These are phyloP conservation scores for Phrynocephalus vlangalii DNA, from an alignment of 2,797 vertebrate genomes.

Conservation along the genomic window DNA sequence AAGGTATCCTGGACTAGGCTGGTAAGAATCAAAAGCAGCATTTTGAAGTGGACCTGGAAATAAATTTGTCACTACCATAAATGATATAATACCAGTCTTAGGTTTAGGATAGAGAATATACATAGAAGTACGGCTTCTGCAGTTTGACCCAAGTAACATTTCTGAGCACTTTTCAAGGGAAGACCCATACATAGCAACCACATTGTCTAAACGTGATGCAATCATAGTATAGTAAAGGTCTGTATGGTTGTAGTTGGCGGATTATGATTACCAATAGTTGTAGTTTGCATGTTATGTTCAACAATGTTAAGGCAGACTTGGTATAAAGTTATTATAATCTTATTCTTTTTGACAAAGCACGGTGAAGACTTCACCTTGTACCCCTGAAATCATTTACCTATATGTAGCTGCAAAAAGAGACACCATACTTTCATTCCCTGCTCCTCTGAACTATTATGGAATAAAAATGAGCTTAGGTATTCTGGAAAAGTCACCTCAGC, in stretches of 20 bases:
- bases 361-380: background rate
- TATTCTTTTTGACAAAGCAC: background rate
- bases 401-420: background rate
- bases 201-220: background rate
- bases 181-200: background rate
- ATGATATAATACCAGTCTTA: background rate
- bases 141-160: constrained; percentile 4
- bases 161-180: background rate
- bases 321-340: background rate
- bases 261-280: background rate
- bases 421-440: background rate
- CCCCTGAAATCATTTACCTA: background rate
- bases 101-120: background rate
- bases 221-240: background rate
- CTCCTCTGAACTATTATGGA: constrained; percentile 12
- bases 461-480: background rate
- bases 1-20: background rate
- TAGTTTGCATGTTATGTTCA: background rate
- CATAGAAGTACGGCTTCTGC: background rate
- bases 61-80: background rate
- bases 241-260: background rate
- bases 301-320: no score
- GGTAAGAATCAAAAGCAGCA: background rate
- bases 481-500: background rate
- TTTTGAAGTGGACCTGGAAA: background rate